phyloP scores from a whole-genome alignment of 2,888 invertebrate species.

The Pollenia amentaria region DNA sequence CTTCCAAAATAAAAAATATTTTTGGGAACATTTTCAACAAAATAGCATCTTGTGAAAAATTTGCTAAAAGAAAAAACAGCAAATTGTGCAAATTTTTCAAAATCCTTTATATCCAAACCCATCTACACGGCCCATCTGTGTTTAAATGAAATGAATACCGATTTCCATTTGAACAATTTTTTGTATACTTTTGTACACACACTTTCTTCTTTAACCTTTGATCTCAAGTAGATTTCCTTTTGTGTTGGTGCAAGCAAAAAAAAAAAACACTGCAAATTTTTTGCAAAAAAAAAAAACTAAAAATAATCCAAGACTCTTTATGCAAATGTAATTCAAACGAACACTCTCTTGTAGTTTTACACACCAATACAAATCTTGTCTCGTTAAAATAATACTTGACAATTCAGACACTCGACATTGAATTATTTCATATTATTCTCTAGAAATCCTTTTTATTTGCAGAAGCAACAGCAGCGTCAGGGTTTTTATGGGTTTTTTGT shows the following conservation, averaged over 20 bases:
- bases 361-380: slow-evolving; percentile 33
- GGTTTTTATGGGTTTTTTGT: neutral
- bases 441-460: slow-evolving; percentile 15
- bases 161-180: no score
- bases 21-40: no score
- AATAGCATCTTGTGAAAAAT: no score
- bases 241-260: neutral
- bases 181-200: neutral
- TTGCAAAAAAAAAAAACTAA: neutral
- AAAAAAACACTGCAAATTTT: neutral
- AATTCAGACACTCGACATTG: slow-evolving; percentile 66
- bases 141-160: no score
- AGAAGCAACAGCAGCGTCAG: neutral
- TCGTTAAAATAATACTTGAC: slow-evolving; percentile 66
- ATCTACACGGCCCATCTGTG: no score
- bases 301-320: slow-evolving; percentile 6
- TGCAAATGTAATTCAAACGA: slow-evolving; percentile 35
- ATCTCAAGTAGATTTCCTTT: slow-evolving; percentile 8
- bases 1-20: no score
- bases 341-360: neutral
- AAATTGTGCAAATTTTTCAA: no score
- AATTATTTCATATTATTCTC: slow-evolving; percentile 35
- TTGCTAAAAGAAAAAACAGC: no score
- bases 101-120: no score
- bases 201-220: neutral